Evolutionary conservation across 2,888 invertebrate species (phyloP).

Genomic region (Calephelis perditalis): DNA sequence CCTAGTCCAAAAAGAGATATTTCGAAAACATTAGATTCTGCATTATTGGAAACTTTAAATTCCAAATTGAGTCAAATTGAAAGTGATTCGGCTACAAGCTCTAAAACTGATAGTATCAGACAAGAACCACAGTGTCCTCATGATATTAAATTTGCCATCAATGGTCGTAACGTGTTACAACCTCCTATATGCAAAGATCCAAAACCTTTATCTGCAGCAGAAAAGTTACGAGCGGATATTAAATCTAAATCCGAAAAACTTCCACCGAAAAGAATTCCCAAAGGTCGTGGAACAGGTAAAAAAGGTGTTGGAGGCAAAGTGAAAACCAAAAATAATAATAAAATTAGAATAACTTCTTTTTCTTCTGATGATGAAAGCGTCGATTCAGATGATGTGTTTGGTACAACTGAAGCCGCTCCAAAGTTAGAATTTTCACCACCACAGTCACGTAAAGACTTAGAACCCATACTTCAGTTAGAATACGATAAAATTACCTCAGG

Average conservation of each 20-base stretch:
- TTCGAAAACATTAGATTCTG: constrained; percentile 82
- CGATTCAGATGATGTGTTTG: constrained; percentile 87
- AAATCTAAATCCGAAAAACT: constrained; percentile 79
- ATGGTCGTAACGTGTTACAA: constrained; percentile 61
- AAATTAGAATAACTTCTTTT: constrained; percentile 86
- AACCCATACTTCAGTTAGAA: constrained; percentile 84
- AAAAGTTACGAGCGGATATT: constrained; percentile 72
- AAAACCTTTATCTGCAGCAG: constrained; percentile 65
- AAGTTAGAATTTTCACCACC: constrained; percentile 86
- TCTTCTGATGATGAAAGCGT: constrained; percentile 87
- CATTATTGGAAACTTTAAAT: constrained; percentile 82
- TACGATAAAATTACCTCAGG: constrained; percentile 83
- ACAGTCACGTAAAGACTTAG: constrained; percentile 86
- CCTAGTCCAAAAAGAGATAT: constrained; percentile 85
- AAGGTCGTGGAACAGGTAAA: constrained; percentile 79
- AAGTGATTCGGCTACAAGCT: constrained; percentile 86
- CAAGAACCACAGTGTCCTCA: constrained; percentile 75
- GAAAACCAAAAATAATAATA: constrained; percentile 81
- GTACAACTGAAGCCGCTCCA: constrained; percentile 86
- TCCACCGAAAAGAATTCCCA: constrained; percentile 80
- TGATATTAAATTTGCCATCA: constrained; percentile 74
- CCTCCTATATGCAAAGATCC: constrained; percentile 62
- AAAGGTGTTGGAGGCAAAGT: constrained; percentile 77
- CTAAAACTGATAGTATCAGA: constrained; percentile 83
- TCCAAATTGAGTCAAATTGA: constrained; percentile 87